Evolutionary conservation across 2,113 vertebrate species (phyloP), one percentile per base, ranked within the genome.

Genomic region (Ochotona curzoniae): DNA sequence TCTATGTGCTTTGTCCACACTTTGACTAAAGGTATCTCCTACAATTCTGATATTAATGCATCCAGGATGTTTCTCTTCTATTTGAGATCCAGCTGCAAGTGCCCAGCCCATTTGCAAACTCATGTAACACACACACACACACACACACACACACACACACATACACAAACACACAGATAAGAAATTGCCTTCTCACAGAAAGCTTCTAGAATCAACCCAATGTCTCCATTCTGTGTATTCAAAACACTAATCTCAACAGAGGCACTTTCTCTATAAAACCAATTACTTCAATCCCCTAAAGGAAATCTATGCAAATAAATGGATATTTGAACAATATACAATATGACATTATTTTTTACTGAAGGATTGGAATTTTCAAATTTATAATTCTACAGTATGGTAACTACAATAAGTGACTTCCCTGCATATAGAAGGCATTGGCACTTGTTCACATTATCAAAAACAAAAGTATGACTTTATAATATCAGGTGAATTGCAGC

Each of bases 201-300:
- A 81, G 80, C 5, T 7, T 87, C 35, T 61, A 47, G 26, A 38
- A 67, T 20, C 14, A n/a, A 12, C 54, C 51, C 17, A n/a, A 14
- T 21, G 25, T 47, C 51, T 61, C 63, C 38, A 28, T 38, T 32
- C 51, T 74, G 13, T 54, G 30, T 75, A 84, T 25, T 32, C 47
- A 80, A 4, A 88, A 20, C 21, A 38, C 25, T 81, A 47, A 73
- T 14, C 57, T 94, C 80, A 89, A 5, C 1, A 17, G 70, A 89
- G 86, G 26, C n/a, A 74, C 28, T 93, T 94, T 63, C 35, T 35
- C 18, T 38, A 60, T 81, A 93, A 96, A 96, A 96, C 94, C 74
- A 73, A 69, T 93, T 69, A 35, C 84, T 92, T 87, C 83, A 47
- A 67, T 94, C 38, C 63, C 35, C 32, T 71, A 3, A 87, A 83